These are phyloP conservation scores for Euplexia lucipara DNA, from an alignment of 2,888 invertebrate genomes.

Conservation along the genomic window DNA sequence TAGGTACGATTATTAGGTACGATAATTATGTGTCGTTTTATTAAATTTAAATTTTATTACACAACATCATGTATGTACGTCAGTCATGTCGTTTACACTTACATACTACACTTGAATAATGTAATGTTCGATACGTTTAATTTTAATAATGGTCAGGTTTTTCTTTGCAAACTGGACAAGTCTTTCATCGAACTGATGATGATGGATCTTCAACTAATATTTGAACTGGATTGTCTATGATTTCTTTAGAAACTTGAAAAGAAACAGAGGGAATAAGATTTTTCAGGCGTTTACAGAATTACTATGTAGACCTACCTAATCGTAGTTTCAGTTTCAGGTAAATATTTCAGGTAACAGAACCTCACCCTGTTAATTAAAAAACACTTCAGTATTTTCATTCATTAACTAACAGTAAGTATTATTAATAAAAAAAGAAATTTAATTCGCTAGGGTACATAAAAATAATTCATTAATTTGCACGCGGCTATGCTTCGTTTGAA, in stretches of 20 bases:
- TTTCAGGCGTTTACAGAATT: too few relatives aligned
- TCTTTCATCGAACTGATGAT: background rate
- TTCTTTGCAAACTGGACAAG: conserved; percentile 7
- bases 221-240: too few relatives aligned
- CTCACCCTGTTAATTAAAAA: conserved; percentile 6
- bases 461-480: conserved; percentile 25
- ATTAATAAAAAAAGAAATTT: background rate
- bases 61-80: conserved; percentile 14
- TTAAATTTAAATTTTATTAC: conserved; percentile 31
- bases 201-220: too few relatives aligned
- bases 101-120: conserved; percentile 13
- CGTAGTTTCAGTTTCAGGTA: background rate
- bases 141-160: conserved; percentile 21
- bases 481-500: conserved; percentile 46
- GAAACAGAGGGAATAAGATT: too few relatives aligned
- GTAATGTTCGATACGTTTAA: conserved; percentile 33
- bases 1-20: conserved; percentile 27
- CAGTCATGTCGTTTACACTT: too few relatives aligned
- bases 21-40: conserved; percentile 17
- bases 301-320: too few relatives aligned
- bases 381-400: background rate
- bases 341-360: conserved; percentile 8
- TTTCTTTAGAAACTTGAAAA: too few relatives aligned
- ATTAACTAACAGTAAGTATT: conserved; percentile 15
- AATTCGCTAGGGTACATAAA: conserved; percentile 22